Conservation (phyloP, 2,888 invertebrate species). For the Agriopis marginaria region DNA sequence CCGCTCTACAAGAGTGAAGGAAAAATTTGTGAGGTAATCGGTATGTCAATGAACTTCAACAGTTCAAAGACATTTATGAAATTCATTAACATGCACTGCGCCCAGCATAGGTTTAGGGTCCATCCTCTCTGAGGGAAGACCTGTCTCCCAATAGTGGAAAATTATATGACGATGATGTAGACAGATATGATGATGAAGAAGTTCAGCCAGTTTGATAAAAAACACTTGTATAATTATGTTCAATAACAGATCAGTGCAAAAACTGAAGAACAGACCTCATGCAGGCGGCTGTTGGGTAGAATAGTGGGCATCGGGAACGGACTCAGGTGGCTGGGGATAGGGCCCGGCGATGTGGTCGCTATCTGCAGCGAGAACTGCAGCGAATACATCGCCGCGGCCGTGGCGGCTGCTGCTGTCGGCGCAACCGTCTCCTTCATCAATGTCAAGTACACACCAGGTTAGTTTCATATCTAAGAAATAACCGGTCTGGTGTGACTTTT, state of each 20-base stretch:
- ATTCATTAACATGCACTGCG: no score
- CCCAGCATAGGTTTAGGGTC: no score
- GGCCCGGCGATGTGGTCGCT: slow-evolving; percentile 75
- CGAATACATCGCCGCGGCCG: slow-evolving; percentile 76
- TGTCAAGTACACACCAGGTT: slow-evolving; percentile 79
- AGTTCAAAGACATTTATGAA: no score
- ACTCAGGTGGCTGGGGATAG: not conserved
- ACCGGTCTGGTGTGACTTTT: no score
- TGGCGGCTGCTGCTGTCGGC: slow-evolving; percentile 71
- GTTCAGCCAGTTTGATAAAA: not conserved
- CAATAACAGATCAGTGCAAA: slow-evolving; percentile 11
- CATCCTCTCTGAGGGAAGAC: no score
- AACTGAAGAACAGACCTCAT: slow-evolving; percentile 2
- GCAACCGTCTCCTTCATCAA: slow-evolving; percentile 83
- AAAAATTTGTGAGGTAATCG: no score
- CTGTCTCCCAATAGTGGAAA: no score
- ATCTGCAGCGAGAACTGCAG: slow-evolving; percentile 84
- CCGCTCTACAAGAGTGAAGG: no score
- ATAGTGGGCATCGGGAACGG: slow-evolving; percentile 3
- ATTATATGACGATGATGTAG: no score
- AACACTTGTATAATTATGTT: not conserved
- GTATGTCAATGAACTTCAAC: no score
- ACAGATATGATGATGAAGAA: no score
- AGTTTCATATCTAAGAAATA: slow-evolving; percentile 12
- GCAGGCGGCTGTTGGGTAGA: not conserved